Conservation (phyloP, 2,797 vertebrate genomes). For the Ceryle rudis region DNA sequence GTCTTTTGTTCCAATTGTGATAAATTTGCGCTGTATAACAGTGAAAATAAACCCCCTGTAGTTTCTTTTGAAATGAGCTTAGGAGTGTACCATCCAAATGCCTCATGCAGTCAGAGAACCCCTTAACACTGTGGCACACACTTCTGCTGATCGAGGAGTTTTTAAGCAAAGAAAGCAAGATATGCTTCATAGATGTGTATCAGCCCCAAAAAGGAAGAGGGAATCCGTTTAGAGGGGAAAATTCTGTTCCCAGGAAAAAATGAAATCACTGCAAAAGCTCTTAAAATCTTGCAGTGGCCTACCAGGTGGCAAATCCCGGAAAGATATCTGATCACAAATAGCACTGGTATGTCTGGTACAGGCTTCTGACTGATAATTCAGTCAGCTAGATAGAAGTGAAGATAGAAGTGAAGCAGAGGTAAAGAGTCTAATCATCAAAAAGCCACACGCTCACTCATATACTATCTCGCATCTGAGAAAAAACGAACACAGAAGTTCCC, state of each 20-base stretch:
- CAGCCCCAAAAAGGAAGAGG: neutral
- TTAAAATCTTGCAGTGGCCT: neutral
- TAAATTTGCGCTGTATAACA: neutral
- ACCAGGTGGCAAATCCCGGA: neutral
- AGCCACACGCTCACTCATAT: neutral
- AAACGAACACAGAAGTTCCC: neutral
- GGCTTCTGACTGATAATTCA: slow-evolving; percentile 12
- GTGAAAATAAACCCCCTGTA: neutral
- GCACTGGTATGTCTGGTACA: neutral
- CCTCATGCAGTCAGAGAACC: slow-evolving; percentile 27
- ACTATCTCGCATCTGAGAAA: neutral
- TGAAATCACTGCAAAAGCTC: neutral
- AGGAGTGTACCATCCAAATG: slow-evolving; percentile 3
- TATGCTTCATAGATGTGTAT: slow-evolving; percentile 35
- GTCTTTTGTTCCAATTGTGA: slow-evolving; percentile 57
- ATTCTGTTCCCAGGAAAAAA: neutral
- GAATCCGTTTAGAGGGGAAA: slow-evolving; percentile 5
- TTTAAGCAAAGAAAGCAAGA: slow-evolving; percentile 36
- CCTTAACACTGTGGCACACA: neutral
- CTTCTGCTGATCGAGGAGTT: slow-evolving; percentile 42
- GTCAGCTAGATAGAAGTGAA: neutral
- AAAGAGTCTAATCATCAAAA: neutral
- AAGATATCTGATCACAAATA: neutral
- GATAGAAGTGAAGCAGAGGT: slow-evolving; percentile 23
- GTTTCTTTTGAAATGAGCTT: slow-evolving; percentile 30